Base-by-base conservation (phyloP, 2,888 invertebrate genomes). In the Acanthosepion pharaonis region DNA sequence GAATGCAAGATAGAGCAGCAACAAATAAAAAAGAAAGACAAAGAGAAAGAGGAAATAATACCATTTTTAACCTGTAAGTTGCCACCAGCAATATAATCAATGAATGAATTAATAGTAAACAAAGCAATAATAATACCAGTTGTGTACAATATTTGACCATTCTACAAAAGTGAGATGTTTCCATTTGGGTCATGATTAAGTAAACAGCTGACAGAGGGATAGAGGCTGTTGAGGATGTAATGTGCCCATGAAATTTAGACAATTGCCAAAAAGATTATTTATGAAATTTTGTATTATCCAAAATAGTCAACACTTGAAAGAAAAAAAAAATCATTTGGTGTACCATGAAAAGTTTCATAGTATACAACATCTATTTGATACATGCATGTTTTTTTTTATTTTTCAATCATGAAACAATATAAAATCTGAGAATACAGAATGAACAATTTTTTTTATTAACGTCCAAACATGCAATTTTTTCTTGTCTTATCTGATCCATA, bases 121-220 rank as follows among this genome's bases (percentile, higher is more conserved):
- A 59, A 78, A 5, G 78, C n/a, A 78, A 33, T 11, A 78, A 78
- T 78, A 78, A 78, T 15, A 78, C 78, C 78, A 78, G 78, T n/a
- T 78, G 33, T 78, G 78, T 78, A 78, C 78, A 78, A 78, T 11
- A 78, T 78, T 33, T 78, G 78, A n/a, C 78, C 33, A 18, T 11
- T 15, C 78, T 33, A 78, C 78, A 1, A 9, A 78, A 78, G n/a
- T 28, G 33, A 15, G 78, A 33, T 78, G 33, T 78, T 78, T 78
- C 78, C 78, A 78, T 78, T 78, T 78, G 78, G n/a, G 78, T 78
- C 78, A 78, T 78, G 78, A n/a, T 78, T 78, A 78, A 78, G 23
- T n/a, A 78, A n/a, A 9, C 78, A 78, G 5, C 20, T 1, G 23
- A n/a, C 9, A 15, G n/a, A n/a, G 42, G 42, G 42, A 42, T 42